Evolutionary conservation across 2,797 vertebrate genomes (phyloP).

Genomic region (Leuciscus waleckii): DNA sequence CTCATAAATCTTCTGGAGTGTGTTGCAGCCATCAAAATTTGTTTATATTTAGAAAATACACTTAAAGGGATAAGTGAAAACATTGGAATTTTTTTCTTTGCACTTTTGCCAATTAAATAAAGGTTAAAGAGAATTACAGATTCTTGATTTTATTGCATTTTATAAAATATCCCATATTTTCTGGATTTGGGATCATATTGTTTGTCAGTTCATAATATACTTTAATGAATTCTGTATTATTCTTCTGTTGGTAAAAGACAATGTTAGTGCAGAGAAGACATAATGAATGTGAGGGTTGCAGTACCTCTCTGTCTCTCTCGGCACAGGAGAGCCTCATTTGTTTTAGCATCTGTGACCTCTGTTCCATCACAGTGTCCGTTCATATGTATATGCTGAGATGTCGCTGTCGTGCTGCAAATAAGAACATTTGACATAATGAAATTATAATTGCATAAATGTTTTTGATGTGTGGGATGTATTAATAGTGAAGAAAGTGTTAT

Average conservation of each 20-base stretch:
- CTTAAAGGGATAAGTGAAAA: no score
- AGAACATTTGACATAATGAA: not conserved
- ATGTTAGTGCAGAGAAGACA: not conserved
- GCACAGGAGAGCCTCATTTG: conserved; percentile 96
- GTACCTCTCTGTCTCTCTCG: conserved; percentile 92
- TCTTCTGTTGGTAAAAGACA: not conserved
- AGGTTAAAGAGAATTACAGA: no score
- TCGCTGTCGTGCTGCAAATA: conserved; percentile 89
- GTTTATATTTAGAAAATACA: no score
- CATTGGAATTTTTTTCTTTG: no score
- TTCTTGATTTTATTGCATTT: no score
- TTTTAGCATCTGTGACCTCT: conserved; percentile 96
- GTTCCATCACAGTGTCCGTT: conserved; percentile 98
- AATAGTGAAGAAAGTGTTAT: not conserved
- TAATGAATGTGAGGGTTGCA: conserved; percentile 26
- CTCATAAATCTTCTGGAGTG: no score
- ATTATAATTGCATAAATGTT: not conserved
- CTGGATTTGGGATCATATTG: no score
- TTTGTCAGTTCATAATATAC: no score
- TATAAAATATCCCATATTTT: no score
- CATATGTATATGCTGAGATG: conserved; percentile 97
- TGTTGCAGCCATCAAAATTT: no score
- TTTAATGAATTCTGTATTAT: not conserved
- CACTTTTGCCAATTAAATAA: no score
- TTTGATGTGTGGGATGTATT: not conserved